Percentiles rank a stretch among this genome's conserved stretches.
These are phyloP conservation scores for Rotaria magnacalcarata DNA, from an alignment of 2,888 invertebrate species.

Conservation along the genomic window DNA sequence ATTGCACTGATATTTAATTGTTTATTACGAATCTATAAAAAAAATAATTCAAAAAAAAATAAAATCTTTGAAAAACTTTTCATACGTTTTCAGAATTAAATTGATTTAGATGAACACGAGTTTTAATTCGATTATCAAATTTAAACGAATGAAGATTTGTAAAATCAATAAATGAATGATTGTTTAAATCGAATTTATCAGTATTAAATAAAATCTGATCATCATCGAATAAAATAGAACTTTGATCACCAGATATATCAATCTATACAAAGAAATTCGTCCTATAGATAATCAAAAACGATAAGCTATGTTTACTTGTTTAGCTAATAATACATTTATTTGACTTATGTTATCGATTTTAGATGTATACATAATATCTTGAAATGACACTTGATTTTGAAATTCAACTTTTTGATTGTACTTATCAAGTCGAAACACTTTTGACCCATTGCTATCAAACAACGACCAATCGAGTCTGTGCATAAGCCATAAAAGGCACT, in stretches of 20 bases:
- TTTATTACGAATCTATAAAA: neutral
- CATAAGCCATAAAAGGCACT: constrained; percentile 20
- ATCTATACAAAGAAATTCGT: neutral
- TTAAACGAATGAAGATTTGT: neutral
- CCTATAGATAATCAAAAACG: neutral
- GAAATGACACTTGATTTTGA: neutral
- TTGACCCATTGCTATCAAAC: neutral
- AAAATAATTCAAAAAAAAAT: neutral
- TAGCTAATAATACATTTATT: neutral
- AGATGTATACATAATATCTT: neutral
- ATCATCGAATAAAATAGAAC: neutral
- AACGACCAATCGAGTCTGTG: constrained; percentile 7
- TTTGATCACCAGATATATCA: neutral
- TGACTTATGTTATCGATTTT: neutral
- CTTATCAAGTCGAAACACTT: neutral
- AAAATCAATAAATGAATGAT: neutral
- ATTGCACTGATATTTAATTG: neutral
- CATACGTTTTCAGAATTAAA: neutral
- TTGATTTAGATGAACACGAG: neutral
- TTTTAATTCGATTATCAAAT: neutral
- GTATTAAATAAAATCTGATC: neutral
- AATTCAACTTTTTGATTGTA: neutral
- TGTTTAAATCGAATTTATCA: neutral
- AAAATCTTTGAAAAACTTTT: neutral
- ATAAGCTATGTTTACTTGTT: neutral